These are phyloP conservation scores for Pluvianellus socialis DNA, from an alignment of 2,113 vertebrate species.

Conservation along the genomic window DNA sequence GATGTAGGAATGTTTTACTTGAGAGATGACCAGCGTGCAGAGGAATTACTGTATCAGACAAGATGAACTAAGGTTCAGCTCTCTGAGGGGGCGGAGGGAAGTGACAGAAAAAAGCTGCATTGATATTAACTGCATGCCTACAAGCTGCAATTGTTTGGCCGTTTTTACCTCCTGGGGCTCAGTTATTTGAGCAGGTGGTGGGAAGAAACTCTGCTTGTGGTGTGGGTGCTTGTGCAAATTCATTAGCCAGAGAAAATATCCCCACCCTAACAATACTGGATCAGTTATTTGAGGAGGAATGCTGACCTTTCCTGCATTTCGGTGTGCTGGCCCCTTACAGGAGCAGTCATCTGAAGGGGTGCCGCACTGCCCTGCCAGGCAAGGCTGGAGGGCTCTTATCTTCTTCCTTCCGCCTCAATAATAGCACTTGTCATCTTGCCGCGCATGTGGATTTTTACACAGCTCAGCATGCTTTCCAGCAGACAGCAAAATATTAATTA, in stretches of 20 bases:
- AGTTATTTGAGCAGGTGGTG: neutral
- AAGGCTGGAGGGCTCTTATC: conserved; percentile 19
- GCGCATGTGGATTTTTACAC: conserved; percentile 2
- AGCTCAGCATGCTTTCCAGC: conserved; percentile 44
- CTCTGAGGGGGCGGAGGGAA: no score
- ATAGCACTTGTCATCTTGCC: conserved; percentile 7
- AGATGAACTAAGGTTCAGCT: neutral
- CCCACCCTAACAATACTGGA: accelerated
- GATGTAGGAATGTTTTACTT: neutral
- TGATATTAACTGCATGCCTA: neutral
- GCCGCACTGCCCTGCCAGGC: conserved; percentile 1
- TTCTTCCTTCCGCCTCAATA: neutral
- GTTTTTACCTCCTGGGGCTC: neutral
- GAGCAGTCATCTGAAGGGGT: neutral
- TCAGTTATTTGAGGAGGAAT: neutral
- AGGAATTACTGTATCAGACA: neutral
- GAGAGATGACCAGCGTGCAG: neutral
- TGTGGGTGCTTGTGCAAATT: neutral
- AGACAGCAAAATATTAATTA: conserved; percentile 70
- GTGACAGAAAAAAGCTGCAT: no score
- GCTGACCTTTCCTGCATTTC: accelerated
- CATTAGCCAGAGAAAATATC: neutral
- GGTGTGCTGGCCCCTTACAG: accelerated
- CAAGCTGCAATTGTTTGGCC: neutral
- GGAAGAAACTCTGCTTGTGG: neutral